phyloP scores from a whole-genome alignment of 2,797 vertebrate genomes.

The Glyptemys insculpta region DNA sequence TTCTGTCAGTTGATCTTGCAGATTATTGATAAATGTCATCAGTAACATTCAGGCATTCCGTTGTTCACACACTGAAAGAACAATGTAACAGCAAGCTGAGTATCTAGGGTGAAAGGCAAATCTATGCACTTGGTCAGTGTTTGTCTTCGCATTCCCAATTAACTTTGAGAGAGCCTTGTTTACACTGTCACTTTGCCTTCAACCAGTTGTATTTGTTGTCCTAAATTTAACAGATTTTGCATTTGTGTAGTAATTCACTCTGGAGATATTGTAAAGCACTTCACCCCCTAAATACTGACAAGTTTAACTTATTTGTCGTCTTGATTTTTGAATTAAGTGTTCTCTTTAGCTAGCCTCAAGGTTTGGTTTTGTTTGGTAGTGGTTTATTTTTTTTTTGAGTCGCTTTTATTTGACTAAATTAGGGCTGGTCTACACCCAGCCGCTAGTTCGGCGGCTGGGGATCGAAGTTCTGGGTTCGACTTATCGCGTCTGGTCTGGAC shows the following conservation, averaged over 20 bases:
- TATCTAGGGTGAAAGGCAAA: neutral
- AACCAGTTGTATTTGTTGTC: neutral
- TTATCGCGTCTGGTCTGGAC: no score
- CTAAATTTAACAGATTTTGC: conserved; percentile 5
- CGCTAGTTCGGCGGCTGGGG: no score
- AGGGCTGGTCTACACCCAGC: no score
- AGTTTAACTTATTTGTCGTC: neutral
- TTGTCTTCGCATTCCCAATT: conserved; percentile 4
- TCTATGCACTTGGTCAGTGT: neutral
- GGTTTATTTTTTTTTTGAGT: no score
- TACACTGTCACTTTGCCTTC: neutral
- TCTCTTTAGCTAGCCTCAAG: neutral
- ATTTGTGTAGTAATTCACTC: neutral
- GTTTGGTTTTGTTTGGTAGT: neutral
- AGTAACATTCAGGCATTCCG: neutral
- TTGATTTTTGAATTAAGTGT: neutral
- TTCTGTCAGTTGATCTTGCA: neutral
- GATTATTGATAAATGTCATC: neutral
- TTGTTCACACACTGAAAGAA: neutral
- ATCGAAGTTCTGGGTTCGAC: no score
- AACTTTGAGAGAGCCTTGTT: neutral
- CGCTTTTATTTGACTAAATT: neutral
- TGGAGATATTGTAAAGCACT: neutral
- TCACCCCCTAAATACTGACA: neutral
- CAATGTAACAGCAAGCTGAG: neutral